These are phyloP conservation scores for Neoseiulus cucumeris DNA, from an alignment of 1,140 invertebrate species.

Conservation along the genomic window DNA sequence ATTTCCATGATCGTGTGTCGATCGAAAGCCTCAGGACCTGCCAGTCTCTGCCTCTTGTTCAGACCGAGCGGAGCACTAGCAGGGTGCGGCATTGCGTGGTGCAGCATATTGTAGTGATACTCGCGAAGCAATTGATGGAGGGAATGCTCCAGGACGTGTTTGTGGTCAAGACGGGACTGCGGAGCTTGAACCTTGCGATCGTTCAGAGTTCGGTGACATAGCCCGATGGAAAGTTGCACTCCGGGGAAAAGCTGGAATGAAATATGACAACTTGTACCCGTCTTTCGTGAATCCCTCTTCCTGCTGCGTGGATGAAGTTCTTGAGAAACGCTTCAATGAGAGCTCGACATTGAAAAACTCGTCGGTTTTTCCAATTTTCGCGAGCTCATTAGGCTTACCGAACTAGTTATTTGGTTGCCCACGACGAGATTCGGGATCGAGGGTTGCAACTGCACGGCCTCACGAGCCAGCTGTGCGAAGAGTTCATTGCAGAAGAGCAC, in stretches of 20 bases:
- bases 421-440: constrained; percentile 89
- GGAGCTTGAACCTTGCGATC: constrained; percentile 23
- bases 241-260: constrained; percentile 57
- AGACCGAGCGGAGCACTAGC: constrained; percentile 73
- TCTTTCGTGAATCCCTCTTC: too few species aligned
- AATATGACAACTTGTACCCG: constrained; percentile 11
- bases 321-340: neutral
- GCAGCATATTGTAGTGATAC: constrained; percentile 73
- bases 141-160: constrained; percentile 86
- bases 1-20: constrained; percentile 64
- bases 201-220: constrained; percentile 33
- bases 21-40: constrained; percentile 70
- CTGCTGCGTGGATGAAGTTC: too few species aligned
- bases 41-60: constrained; percentile 63
- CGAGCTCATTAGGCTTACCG: constrained; percentile 35
- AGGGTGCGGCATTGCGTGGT: constrained; percentile 82
- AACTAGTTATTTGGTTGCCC: constrained; percentile 88
- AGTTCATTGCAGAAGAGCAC: constrained; percentile 92
- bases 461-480: constrained; percentile 77
- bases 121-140: constrained; percentile 77
- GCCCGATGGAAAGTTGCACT: constrained; percentile 49
- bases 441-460: constrained; percentile 75
- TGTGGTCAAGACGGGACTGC: constrained; percentile 42
- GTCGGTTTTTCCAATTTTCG: too few species aligned
- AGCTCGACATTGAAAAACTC: too few species aligned